Conservation (phyloP, 2,888 invertebrate genomes). For the Eutolmus rufibarbis region DNA sequence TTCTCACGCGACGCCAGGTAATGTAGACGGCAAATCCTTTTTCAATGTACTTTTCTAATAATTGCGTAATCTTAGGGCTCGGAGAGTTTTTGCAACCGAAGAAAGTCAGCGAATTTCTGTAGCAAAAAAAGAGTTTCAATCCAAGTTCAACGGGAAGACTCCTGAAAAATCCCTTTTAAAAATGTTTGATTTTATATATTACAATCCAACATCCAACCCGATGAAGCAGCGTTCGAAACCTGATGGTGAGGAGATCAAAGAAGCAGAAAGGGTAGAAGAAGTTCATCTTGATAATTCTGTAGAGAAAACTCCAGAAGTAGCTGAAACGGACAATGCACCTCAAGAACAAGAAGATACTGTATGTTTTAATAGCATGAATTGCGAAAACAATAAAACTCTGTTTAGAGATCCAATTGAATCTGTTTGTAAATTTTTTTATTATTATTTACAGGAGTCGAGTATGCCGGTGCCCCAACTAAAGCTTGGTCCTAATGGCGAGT, state of each 20-base stretch:
- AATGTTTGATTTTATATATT: slow-evolving; percentile 92
- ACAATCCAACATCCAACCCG: slow-evolving; percentile 82
- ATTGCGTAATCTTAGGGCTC: background rate
- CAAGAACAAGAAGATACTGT: background rate
- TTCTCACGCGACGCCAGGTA: background rate
- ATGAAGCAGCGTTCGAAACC: slow-evolving; percentile 65
- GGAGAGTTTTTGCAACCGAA: slow-evolving; percentile 56
- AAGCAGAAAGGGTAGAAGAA: background rate
- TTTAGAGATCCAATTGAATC: background rate
- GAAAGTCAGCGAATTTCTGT: slow-evolving; percentile 65
- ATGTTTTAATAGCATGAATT: background rate
- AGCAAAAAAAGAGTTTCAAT: slow-evolving; percentile 65
- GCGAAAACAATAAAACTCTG: background rate
- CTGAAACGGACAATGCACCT: background rate
- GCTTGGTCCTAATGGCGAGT: slow-evolving; percentile 83
- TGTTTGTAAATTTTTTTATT: background rate
- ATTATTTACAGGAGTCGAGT: slow-evolving; percentile 50
- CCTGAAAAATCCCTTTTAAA: slow-evolving; percentile 76
- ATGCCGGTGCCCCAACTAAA: slow-evolving; percentile 84
- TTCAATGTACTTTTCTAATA: background rate
- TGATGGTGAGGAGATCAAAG: background rate
- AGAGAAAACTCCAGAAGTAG: background rate
- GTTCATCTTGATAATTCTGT: background rate
- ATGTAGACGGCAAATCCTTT: background rate
- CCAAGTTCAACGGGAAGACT: slow-evolving; percentile 64